Percentiles rank a stretch among this genome's conserved stretches.
Conservation (phyloP, 2,113 vertebrate species). For the Hipposideros armiger region DNA sequence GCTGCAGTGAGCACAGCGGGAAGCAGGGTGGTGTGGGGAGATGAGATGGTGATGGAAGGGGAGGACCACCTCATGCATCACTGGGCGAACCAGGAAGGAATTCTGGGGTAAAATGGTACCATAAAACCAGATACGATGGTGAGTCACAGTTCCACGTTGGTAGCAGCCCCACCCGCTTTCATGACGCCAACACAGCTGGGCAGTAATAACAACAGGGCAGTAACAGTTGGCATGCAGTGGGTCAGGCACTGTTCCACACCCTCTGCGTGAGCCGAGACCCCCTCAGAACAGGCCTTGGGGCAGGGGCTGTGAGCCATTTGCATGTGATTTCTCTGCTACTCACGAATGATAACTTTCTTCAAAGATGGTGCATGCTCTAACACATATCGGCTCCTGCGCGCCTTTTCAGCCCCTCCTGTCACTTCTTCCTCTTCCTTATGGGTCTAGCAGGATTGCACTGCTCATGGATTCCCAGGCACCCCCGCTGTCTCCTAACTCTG, state of each 20-base stretch:
- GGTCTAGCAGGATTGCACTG: not conserved
- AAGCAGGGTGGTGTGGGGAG: rapidly evolving
- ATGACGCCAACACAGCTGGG: not conserved
- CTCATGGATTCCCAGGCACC: not conserved
- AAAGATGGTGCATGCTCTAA: rapidly evolving
- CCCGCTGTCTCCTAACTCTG: not conserved
- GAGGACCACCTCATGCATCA: not conserved
- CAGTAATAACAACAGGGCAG: rapidly evolving
- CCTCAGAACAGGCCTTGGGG: not conserved
- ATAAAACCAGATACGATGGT: not conserved
- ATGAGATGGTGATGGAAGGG: rapidly evolving
- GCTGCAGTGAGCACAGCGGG: not conserved
- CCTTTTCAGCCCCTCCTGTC: not conserved
- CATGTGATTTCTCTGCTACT: not conserved
- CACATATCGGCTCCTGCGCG: rapidly evolving
- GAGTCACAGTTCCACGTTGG: not conserved
- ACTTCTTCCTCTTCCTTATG: not conserved
- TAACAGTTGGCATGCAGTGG: no score
- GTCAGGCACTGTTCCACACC: not conserved
- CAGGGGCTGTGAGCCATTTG: not conserved
- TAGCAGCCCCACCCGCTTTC: not conserved
- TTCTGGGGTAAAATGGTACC: not conserved
- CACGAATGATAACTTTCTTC: not conserved
- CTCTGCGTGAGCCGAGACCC: rapidly evolving
- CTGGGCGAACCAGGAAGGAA: not conserved